Percentiles rank a stretch among this genome's conserved stretches.
Conservation (phyloP, 2,888 invertebrate genomes). For the Oxytorus armatus region DNA sequence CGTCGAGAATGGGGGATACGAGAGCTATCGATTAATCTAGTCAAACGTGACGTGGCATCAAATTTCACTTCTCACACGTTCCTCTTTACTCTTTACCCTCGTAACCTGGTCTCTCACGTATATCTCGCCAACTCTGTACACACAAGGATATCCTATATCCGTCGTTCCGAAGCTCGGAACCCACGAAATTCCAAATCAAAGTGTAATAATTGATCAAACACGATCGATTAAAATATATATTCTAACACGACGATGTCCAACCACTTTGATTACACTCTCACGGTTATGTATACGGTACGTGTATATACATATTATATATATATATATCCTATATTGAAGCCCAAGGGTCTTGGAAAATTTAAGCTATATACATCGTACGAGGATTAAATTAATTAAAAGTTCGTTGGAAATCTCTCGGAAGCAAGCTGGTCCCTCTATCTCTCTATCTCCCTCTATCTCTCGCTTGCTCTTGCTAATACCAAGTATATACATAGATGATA, state of each 20-base stretch:
- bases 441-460: too few relatives aligned
- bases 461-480: background rate
- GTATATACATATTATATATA: background rate
- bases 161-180: background rate
- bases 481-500: background rate
- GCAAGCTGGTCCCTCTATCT: constrained; percentile 23
- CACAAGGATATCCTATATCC: background rate
- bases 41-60: too few relatives aligned
- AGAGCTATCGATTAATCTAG: too few relatives aligned
- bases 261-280: too few relatives aligned
- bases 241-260: too few relatives aligned
- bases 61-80: too few relatives aligned
- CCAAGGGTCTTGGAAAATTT: constrained; percentile 48
- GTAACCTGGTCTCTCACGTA: too few relatives aligned
- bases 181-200: constrained; percentile 33
- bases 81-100: too few relatives aligned
- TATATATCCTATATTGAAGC: background rate
- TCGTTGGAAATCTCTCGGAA: constrained; percentile 37
- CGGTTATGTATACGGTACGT: too few relatives aligned
- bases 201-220: constrained; percentile 38
- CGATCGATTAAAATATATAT: background rate
- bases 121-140: too few relatives aligned
- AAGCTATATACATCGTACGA: constrained; percentile 26
- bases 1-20: background rate
- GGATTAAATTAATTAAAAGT: constrained; percentile 62